Conservation (phyloP, 2,888 invertebrate genomes). For the Epinotia demarniana region DNA sequence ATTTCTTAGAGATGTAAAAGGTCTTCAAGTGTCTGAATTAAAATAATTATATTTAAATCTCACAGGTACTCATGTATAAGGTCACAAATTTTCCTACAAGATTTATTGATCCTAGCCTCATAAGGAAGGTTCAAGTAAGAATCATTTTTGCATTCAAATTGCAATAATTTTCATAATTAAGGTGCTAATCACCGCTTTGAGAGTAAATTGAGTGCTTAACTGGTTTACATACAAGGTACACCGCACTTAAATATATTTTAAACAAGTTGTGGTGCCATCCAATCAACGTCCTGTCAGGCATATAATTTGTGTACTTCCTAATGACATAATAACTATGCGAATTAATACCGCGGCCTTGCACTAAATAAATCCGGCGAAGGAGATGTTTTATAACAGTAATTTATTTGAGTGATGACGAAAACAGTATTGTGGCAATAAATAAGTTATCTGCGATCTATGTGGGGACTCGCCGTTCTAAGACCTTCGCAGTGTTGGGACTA, state of each 20-base stretch:
- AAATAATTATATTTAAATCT: no score
- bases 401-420: conserved; percentile 42
- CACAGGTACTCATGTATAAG: no score
- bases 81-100: neutral
- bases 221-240: conserved; percentile 25
- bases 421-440: conserved; percentile 40
- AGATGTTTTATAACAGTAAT: conserved; percentile 41
- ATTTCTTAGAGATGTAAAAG: no score
- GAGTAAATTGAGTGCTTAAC: conserved; percentile 25
- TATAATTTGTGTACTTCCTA: conserved; percentile 41
- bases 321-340: conserved; percentile 42
- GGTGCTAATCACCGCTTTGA: conserved; percentile 12
- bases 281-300: conserved; percentile 26
- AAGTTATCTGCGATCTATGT: conserved; percentile 30
- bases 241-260: conserved; percentile 27
- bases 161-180: conserved; percentile 41
- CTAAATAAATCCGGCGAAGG: conserved; percentile 37
- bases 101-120: conserved; percentile 5
- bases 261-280: conserved; percentile 34
- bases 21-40: no score
- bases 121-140: conserved; percentile 27
- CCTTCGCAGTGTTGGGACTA: conserved; percentile 28
- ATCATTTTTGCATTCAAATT: conserved; percentile 32
- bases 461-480: conserved; percentile 34
- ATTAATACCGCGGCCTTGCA: conserved; percentile 43